Conservation (phyloP, 2,113 vertebrate species). For the Ginglymostoma cirratum region DNA sequence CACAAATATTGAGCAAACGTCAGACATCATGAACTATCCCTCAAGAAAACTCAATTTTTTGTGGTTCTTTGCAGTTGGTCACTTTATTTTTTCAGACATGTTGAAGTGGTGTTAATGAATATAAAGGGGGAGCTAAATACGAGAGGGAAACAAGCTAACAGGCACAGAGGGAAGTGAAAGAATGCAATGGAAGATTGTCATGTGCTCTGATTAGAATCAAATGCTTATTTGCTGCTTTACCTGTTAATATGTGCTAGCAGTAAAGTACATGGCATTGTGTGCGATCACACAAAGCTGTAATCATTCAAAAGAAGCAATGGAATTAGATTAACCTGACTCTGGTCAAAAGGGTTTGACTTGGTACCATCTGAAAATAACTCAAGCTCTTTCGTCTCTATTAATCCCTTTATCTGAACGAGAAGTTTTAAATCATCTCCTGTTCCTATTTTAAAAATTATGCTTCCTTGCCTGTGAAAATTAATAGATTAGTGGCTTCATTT, state of each 20-base stretch:
- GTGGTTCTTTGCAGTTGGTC: not conserved
- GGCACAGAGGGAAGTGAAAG: not conserved
- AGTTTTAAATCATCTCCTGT: not conserved
- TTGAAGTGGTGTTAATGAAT: not conserved
- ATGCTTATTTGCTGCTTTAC: not conserved
- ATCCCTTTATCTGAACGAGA: not conserved
- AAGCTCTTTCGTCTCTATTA: not conserved
- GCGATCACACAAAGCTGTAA: not conserved
- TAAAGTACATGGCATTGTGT: not conserved
- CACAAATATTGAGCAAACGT: not conserved
- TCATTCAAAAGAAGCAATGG: not conserved
- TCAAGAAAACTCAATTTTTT: not conserved
- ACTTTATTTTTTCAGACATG: not conserved
- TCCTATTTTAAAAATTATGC: not conserved
- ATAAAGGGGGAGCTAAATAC: not conserved
- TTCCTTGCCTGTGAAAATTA: not conserved
- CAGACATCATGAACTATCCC: not conserved
- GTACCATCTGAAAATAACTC: not conserved
- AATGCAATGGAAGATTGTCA: not conserved
- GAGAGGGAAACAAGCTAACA: not conserved
- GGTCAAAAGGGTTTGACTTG: not conserved
- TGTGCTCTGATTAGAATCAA: not conserved
- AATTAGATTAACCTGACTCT: not conserved
- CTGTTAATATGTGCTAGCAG: not conserved
- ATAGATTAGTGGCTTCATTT: not conserved